These are phyloP conservation scores for Acleris cristana DNA, from an alignment of 2,888 invertebrate genomes.

Conservation along the genomic window DNA sequence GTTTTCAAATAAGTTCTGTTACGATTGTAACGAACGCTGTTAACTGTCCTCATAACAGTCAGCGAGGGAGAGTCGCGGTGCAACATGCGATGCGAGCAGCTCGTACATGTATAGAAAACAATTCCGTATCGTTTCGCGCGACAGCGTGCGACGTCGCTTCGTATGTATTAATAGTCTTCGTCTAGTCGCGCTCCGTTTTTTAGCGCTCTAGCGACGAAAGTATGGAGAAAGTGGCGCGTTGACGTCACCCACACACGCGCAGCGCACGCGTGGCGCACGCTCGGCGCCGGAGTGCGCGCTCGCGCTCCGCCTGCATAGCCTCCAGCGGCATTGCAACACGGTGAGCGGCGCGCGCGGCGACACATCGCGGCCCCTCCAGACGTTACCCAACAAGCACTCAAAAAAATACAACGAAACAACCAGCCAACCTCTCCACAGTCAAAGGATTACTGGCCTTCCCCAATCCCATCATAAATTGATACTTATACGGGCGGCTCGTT, in stretches of 20 bases:
- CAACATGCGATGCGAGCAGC: conserved; percentile 60
- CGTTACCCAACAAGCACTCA: conserved; percentile 69
- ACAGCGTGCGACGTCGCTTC: conserved; percentile 72
- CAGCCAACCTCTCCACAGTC: conserved; percentile 42
- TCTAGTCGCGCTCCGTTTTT: conserved; percentile 76
- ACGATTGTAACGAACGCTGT: conserved; percentile 20
- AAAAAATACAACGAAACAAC: conserved; percentile 41
- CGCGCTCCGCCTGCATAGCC: conserved; percentile 60
- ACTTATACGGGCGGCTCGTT: conserved; percentile 65
- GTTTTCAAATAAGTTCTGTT: not conserved
- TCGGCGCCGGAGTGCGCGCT: conserved; percentile 44
- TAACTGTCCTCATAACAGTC: not conserved
- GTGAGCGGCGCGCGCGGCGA: conserved; percentile 67
- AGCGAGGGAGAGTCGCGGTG: conserved; percentile 55
- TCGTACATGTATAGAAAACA: conserved; percentile 64
- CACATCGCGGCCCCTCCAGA: conserved; percentile 74
- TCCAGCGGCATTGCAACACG: conserved; percentile 66
- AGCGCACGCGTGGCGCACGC: conserved; percentile 62
- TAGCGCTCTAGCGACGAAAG: conserved; percentile 82
- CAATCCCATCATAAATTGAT: conserved; percentile 60
- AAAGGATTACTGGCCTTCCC: conserved; percentile 58
- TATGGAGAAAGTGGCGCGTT: conserved; percentile 82
- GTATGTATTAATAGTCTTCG: conserved; percentile 75
- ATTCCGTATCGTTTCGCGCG: conserved; percentile 74
- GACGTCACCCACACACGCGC: conserved; percentile 81